Evolutionary conservation across 2,797 vertebrate species (phyloP), one percentile per base, ranked within the genome.

Genomic region (Perodicticus potto): DNA sequence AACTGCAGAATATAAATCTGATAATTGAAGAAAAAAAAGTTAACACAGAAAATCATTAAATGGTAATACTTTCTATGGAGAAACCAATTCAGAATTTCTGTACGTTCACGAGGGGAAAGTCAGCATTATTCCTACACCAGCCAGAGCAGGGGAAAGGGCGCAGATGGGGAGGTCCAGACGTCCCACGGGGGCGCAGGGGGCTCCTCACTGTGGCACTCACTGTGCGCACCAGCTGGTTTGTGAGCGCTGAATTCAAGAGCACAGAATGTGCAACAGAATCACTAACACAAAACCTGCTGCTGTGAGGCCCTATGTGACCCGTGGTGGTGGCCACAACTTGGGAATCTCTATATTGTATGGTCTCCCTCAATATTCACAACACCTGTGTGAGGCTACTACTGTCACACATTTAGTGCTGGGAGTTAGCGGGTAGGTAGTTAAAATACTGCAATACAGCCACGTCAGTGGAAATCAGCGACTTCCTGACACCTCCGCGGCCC

Each of bases 1-100:
- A 95, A 99, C 98, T 4, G 98, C 98, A 73, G 93, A 91, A 96
- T 98, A 98, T 73, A 99, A 97, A 97, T 96, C 99, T 99, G 96
- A 27, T n/a, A 94, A 95, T 95, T 90, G 57, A 22, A 76, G 0
- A 97, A 74, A 94, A 77, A 83, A 94, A 43, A 59, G 90, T 97
- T 96, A 96, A 90, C 10, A 96, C 8, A 23, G 43, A 91, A 96
- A 83, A 49, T 22, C 69, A 87, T 3, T 22, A 67, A 86, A 94
- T 72, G 49, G 40, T 22, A 91, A 53, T 49, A 49, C 0, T 67
- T 94, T 91, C 83, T 37, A 43, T 11, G 23, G n/a, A 83, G 57
- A 93, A 91, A 81, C n/a, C 11, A 78, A 67, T 27, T 57, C 19
- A n/a, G 84, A 53, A 92, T 55, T 92, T 25, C 81, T 74, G n/a